phyloP scores from a whole-genome alignment of 2,888 invertebrate species.

The Hoplodrina ambigua region DNA sequence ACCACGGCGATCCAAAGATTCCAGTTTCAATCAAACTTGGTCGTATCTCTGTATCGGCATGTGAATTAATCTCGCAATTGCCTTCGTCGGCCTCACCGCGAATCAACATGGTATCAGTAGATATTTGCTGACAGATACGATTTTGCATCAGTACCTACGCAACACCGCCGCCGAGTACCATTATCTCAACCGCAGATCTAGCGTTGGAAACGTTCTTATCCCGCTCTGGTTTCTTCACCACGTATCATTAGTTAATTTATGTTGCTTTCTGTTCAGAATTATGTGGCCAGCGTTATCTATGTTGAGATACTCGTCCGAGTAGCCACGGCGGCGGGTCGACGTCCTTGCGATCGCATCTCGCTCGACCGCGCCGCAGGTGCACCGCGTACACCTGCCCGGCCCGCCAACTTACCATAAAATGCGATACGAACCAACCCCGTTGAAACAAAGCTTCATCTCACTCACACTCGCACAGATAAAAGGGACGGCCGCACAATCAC shows the following conservation, averaged over 20 bases:
- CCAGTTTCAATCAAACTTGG: slow-evolving; percentile 31
- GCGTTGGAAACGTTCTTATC: slow-evolving; percentile 72
- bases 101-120: slow-evolving; percentile 57
- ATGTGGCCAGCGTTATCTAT: slow-evolving; percentile 82
- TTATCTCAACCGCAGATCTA: slow-evolving; percentile 76
- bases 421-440: slow-evolving; percentile 86
- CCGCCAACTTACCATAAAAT: slow-evolving; percentile 90
- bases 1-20: slow-evolving; percentile 21
- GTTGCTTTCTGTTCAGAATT: slow-evolving; percentile 81
- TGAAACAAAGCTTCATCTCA: slow-evolving; percentile 83
- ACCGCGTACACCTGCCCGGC: slow-evolving; percentile 86
- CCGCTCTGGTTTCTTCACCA: slow-evolving; percentile 74
- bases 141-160: slow-evolving; percentile 68
- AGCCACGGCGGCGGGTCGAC: slow-evolving; percentile 77
- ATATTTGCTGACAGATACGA: slow-evolving; percentile 68
- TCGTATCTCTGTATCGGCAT: slow-evolving; percentile 36
- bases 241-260: slow-evolving; percentile 87
- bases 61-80: slow-evolving; percentile 58
- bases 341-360: slow-evolving; percentile 87
- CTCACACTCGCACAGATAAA: slow-evolving; percentile 73
- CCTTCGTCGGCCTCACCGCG: slow-evolving; percentile 49
- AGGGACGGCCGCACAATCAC: slow-evolving; percentile 85
- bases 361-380: slow-evolving; percentile 88
- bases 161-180: slow-evolving; percentile 68
- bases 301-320: slow-evolving; percentile 77